Base-by-base conservation (phyloP, 2,113 vertebrate species). In the Microtus pennsylvanicus region DNA sequence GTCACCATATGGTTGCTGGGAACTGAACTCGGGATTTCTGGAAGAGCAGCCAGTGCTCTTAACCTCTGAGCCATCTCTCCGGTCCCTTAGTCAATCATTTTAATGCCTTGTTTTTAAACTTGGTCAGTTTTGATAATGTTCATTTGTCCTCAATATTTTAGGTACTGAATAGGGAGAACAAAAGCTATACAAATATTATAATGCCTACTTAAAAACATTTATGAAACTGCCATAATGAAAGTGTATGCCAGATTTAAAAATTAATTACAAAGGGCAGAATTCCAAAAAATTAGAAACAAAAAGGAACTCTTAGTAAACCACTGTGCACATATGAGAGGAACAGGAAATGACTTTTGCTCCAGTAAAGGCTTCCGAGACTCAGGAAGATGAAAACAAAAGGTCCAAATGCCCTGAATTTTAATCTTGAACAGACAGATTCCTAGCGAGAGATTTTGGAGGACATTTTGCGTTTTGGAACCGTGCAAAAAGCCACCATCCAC, bases 391-490 rank as follows among this genome's bases (percentile, higher is more conserved):
- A 78, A 91, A 89, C 45, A 9, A 21, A 89, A 91, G 38, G 61
- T 11, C 26, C 45, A 30, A 85, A n/a, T 58, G 38, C 50, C 8
- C 78, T 63, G 61, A 80, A 74, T 86, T 86, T 81, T 81, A 50
- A 72, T n/a, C 81, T 78, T 65, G 13, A 42, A 67, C 52, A 63
- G 82, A 52, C 61, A 30, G 93, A 78, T 52, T 10, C 52, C 80
- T 82, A 38, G n/a, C 33, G 26, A 19, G 69, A 76, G 77, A 89
- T 52, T 33, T 0, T 72, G 21, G 33, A 65, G n/a, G 85, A 58
- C 3, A 5, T 21, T 70, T 38, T 0, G 13, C 24, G 26, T 21
- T 3, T 0, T 61, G 42, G 45, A 24, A n/a, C 19, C 72, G 1
- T 58, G 33, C 22, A 78, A 0, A 2, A 26, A 74, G 38, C 9